Evolutionary conservation across 2,797 vertebrate genomes (phyloP), one percentile per base, ranked within the genome.

Genomic region (Serranus cabrilla): DNA sequence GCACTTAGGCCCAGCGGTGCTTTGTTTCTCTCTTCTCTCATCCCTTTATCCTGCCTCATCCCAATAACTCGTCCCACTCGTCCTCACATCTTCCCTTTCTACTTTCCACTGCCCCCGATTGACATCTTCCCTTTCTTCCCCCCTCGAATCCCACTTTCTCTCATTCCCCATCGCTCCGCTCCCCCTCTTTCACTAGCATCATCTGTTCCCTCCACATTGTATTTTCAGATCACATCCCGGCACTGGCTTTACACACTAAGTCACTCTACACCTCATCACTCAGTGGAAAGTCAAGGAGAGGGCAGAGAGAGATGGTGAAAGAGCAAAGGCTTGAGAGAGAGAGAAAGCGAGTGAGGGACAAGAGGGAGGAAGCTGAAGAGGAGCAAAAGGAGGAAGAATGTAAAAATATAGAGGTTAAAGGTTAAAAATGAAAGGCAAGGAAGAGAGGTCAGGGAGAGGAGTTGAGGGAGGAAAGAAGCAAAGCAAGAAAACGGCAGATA

Each of bases 211-310:
- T 76, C 58, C 47, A 40, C 85, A 82, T 86, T 88, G 83, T 71
- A 82, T 89, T 85, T 89, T 84, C 85, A 84, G 76, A 82, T 85
- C 88, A 89, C 87, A 90, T 83, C 83, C 71, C 43, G 66, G 45
- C 49, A n/a, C 76, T 80, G 83, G 85, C 84, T 91, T 87, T 76
- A 87, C 70, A 84, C 88, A 81, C 78, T 79, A 87, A 87, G 83
- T 83, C 87, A 87, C 82, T 86, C 81, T 77, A 72, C 87, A 88
- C 72, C 74, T 91, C 87, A 89, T 87, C 87, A 87, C 74, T 81
- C 85, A 85, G 76, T 67, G 59, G 49, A 76, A 82, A 90, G 86
- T 88, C 88, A 88, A 87, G 84, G 80, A 84, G 88, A 90, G 86
- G 84, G 84, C 82, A 86, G 57, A 54, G 61, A 65, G 68, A 43